Conservation (phyloP, 2,113 vertebrate species). For the Syngnathus typhle region DNA sequence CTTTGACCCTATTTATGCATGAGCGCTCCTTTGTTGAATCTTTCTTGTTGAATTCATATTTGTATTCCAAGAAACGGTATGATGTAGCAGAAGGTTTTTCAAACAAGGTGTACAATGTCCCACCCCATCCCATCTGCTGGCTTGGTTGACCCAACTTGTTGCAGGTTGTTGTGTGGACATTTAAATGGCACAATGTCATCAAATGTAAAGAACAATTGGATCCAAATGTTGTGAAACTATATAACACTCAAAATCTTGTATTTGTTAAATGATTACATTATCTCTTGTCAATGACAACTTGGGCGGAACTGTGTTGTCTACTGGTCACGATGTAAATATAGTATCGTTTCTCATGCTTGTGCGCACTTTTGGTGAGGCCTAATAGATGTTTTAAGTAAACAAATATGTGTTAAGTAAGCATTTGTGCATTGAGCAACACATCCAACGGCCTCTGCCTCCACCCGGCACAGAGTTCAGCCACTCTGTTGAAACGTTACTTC, state of each 20-base stretch:
- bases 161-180: not conserved
- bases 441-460: conserved; percentile 50
- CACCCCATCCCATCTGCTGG: not conserved
- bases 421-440: conserved; percentile 59
- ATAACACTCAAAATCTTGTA: not conserved
- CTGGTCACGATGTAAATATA: not conserved
- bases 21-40: conserved; percentile 8
- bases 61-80: not conserved
- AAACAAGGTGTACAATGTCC: conserved; percentile 18
- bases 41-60: conserved; percentile 13
- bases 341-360: conserved; percentile 1
- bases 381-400: conserved; percentile 10
- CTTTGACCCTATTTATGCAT: conserved; percentile 6
- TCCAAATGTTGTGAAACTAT: not conserved
- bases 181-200: no score
- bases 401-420: conserved; percentile 43
- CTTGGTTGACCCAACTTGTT: not conserved
- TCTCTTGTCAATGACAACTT: not conserved
- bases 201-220: not conserved
- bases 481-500: conserved; percentile 59
- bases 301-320: not conserved
- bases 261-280: not conserved
- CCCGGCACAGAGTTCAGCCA: conserved; percentile 45
- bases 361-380: conserved; percentile 13
- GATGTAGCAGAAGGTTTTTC: conserved; percentile 65